Conservation (phyloP, 2,113 vertebrate species). For the Sinocyclocheilus grahami region DNA sequence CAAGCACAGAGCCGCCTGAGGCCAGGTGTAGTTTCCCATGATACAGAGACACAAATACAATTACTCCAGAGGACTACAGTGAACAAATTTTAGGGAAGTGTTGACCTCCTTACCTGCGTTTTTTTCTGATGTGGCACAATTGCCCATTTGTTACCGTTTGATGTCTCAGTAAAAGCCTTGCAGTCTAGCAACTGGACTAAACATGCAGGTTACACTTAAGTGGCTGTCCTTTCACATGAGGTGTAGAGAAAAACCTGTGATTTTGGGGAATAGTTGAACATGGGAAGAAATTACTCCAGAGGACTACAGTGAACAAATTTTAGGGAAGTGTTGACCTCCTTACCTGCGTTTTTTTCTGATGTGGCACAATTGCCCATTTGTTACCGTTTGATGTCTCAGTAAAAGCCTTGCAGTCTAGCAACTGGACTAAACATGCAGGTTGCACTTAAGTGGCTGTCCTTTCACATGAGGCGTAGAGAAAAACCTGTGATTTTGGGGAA, state of each 20-base stretch:
- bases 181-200: constrained; percentile 15
- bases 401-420: constrained; percentile 40
- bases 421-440: not conserved
- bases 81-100: constrained; percentile 52
- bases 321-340: constrained; percentile 41
- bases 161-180: constrained; percentile 37
- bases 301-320: constrained; percentile 52
- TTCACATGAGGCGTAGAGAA: not conserved
- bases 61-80: not conserved
- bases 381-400: constrained; percentile 21
- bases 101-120: constrained; percentile 51
- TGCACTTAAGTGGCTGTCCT: not conserved
- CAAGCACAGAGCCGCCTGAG: constrained; percentile 41
- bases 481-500: not conserved
- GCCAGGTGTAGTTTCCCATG: constrained; percentile 36
- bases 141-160: constrained; percentile 39
- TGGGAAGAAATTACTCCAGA: not conserved
- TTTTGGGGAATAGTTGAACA: not conserved
- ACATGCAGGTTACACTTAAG: not conserved
- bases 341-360: constrained; percentile 40
- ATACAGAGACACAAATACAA: constrained; percentile 12
- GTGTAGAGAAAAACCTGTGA: not conserved
- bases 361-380: constrained; percentile 32
- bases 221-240: not conserved
- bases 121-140: constrained; percentile 3